Percentiles rank a stretch among this genome's conserved stretches.
These are phyloP conservation scores for Sycophila texana DNA, from an alignment of 2,888 invertebrate species.

Conservation along the genomic window DNA sequence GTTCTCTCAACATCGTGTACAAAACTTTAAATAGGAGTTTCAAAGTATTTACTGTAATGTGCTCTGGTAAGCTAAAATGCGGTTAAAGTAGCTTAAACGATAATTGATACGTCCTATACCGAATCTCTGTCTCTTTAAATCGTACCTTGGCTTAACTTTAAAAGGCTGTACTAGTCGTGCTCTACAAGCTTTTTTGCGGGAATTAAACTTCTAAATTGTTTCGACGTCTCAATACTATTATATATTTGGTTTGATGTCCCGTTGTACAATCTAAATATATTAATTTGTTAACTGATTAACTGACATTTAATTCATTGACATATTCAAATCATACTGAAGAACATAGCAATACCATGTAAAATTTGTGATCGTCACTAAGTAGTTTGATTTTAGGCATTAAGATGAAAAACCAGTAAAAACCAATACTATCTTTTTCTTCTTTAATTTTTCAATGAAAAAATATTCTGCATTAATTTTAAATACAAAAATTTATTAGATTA, in stretches of 20 bases:
- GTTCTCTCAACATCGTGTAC: slow-evolving; percentile 39
- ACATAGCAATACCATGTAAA: too few relatives aligned
- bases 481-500: background rate
- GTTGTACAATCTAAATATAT: background rate
- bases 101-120: slow-evolving; percentile 50
- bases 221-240: background rate
- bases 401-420: too few relatives aligned
- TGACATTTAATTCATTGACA: too few relatives aligned
- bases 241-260: background rate
- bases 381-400: too few relatives aligned
- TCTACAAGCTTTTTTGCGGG: slow-evolving; percentile 29
- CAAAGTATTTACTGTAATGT: slow-evolving; percentile 56
- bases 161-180: slow-evolving; percentile 8
- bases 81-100: slow-evolving; percentile 54
- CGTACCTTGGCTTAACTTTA: slow-evolving; percentile 23
- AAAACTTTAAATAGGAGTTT: slow-evolving; percentile 56
- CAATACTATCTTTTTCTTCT: too few relatives aligned
- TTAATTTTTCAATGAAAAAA: too few relatives aligned
- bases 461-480: background rate
- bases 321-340: too few relatives aligned
- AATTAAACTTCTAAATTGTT: slow-evolving; percentile 10
- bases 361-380: too few relatives aligned
- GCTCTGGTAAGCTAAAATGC: slow-evolving; percentile 41
- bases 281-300: background rate
- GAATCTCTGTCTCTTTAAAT: slow-evolving; percentile 43